Evolutionary conservation across 2,888 invertebrate species (phyloP), one percentile per base, ranked within the genome.

Genomic region (Tetranychus piercei): DNA sequence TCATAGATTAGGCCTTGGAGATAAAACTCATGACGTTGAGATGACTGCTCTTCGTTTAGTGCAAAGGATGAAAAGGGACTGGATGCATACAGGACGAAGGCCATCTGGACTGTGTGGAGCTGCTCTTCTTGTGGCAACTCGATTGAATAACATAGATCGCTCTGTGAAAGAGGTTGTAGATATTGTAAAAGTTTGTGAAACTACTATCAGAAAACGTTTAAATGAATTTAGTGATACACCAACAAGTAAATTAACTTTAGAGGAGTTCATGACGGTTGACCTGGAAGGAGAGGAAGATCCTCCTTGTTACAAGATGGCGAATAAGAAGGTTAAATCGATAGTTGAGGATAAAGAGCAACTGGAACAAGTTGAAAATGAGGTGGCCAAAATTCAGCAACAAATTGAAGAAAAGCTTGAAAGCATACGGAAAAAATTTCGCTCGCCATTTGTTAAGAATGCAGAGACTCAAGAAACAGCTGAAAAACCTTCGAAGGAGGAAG

Each of bases 71-170:
- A 97, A 96, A 83, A 87, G 92, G 80, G 99, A 99, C 83, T 96
- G 94, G 82, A 90, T 99, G 82, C 94, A 95, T 82, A 92, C 92
- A 0, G 99, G 99, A 8, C 86, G 99, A 76, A 85, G 96, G 79
- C 97, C 99, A 1, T 94, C 96, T 0, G 99, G 97, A 15, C 87
- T 99, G 23, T 99, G 97, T 84, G 99, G 99, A 43, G 97, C 99
- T 90, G 97, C 97, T 0, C 85, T 99, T 3, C 85, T 99, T 22
- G 93, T 99, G 81, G 94, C 97, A 4, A 91, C 93, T 0, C 87
- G 96, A 74, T 87, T 95, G 77, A 94, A 97, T 82, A 90, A 92
- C 80, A 96, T 93, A 82, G 90, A 87, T 80, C 87, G 95, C 77
- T 90, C 90, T 0, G 88, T 92, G 8, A 84, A 87, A 69, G 94